Evolutionary conservation across 2,888 invertebrate genomes (phyloP), one percentile per base, ranked within the genome.

Genomic region (Nomada flava): DNA sequence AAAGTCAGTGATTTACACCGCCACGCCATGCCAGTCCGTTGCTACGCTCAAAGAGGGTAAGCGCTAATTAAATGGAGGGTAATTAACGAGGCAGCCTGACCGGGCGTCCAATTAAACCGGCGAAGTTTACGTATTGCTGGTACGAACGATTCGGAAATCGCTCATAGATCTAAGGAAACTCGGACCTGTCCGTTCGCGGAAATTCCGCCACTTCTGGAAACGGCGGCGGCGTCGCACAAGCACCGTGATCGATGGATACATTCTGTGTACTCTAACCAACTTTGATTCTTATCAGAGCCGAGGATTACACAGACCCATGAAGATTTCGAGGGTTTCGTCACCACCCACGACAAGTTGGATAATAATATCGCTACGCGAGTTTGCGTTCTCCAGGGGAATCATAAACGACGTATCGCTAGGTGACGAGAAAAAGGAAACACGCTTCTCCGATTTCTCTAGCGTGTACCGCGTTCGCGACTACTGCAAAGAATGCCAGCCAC

Each of bases 31-130:
- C 68, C 64, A 53, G 65, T 73, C 73, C 55, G 62, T 65, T 50
- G 53, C 67, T 76, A 67, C 63, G 68, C 69, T 77, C 79, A 79
- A 84, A 84, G 89, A 86, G 88, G 82, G 84, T 77, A 77, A 86
- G 73, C 84, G 83, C 83, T 88, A 89, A 88, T 88, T 88, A 89
- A 88, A 88, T 86, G 82, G 86, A 84, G 83, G 83, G 86, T 88
- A 89, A 89, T 88, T 88, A 88, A 88, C 84, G 86, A 79, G 82
- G 57, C 83, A 78, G 84, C 79, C 78, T 86, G 84, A 76, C 82
- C 88, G 74, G 82, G 76, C 68, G 84, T 79, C 83, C 84, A 88
- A 88, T 88, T 88, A 89, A 88, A 82, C 62, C 11, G 67, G 73
- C 13, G 75, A 86, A 84, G 80, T 88, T 88, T 84, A 84, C 82